A percentile compares a stretch with the other conserved stretches of the same genome.
These are phyloP conservation scores for Eupithecia inturbata DNA, from an alignment of 2,888 invertebrate species.

Conservation along the genomic window DNA sequence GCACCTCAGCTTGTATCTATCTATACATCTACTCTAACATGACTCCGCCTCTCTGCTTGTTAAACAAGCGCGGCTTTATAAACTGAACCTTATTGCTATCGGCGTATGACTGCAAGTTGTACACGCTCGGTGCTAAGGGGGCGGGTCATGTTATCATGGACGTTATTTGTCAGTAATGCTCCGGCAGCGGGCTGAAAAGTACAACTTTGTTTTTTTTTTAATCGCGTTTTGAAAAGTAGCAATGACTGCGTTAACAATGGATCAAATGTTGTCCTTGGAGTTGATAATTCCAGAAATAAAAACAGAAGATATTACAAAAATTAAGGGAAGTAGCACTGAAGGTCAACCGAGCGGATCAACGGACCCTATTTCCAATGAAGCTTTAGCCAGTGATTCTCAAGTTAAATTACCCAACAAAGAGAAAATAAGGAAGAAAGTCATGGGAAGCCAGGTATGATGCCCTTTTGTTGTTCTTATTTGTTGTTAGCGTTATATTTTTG, in stretches of 20 bases:
- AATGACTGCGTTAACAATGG: not conserved
- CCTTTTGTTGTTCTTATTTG: not conserved
- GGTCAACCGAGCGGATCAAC: not conserved
- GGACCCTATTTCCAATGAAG: not conserved
- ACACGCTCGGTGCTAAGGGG: conserved; percentile 7
- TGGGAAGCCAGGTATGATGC: conserved; percentile 26
- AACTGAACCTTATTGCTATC: conserved; percentile 12
- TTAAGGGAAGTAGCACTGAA: not conserved
- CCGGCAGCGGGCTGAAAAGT: not conserved
- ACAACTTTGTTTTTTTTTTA: not conserved
- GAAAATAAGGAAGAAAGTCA: conserved; percentile 12
- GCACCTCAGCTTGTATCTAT: conserved; percentile 1
- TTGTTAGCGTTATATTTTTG: not conserved
- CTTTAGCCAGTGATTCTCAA: not conserved
- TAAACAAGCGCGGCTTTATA: not conserved
- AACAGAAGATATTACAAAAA: not conserved
- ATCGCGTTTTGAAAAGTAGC: not conserved
- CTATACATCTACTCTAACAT: conserved; percentile 16
- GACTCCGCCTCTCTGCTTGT: conserved; percentile 9
- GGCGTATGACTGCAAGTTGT: not conserved
- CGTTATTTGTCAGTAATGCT: conserved; percentile 1
- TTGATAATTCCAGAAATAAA: not conserved
- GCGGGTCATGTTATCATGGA: conserved; percentile 28
- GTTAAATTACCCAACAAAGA: not conserved
- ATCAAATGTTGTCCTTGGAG: conserved; percentile 7